A percentile compares a stretch with the other conserved stretches of the same genome.
Evolutionary conservation across 1,140 invertebrate species (phyloP).

Genomic region (Zaprionus nigranus): DNA sequence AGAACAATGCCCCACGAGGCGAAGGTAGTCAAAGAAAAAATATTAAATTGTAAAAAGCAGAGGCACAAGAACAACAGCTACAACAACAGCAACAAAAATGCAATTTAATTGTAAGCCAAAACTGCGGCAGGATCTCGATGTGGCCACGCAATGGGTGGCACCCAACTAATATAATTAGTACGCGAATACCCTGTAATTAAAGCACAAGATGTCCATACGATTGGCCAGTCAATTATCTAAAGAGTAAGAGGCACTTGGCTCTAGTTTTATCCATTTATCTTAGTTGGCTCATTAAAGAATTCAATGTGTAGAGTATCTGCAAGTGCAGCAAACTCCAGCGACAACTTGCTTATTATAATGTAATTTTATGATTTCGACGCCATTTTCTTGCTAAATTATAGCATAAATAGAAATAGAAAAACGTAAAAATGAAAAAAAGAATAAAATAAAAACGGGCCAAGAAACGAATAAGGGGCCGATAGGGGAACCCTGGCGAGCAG

Average conservation of each 20-base stretch:
- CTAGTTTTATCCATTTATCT: not conserved
- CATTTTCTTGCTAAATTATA: slow-evolving; percentile 82
- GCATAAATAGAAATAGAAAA: slow-evolving; percentile 79
- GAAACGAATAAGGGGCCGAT: slow-evolving; percentile 12
- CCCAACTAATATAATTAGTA: slow-evolving; percentile 65
- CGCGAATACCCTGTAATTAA: slow-evolving; percentile 16
- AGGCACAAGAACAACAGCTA: slow-evolving; percentile 12
- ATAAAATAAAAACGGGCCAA: slow-evolving; percentile 56
- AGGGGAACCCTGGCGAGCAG: not conserved
- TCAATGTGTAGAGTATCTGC: slow-evolving; percentile 19
- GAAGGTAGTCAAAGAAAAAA: slow-evolving; percentile 54
- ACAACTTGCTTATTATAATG: slow-evolving; percentile 73
- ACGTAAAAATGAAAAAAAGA: slow-evolving; percentile 19
- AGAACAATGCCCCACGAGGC: slow-evolving; percentile 56
- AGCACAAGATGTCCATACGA: too few relatives aligned
- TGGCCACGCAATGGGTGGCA: slow-evolving; percentile 26
- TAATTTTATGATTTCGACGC: slow-evolving; percentile 80
- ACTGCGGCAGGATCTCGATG: slow-evolving; percentile 22
- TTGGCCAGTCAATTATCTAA: not conserved
- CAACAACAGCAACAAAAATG: slow-evolving; percentile 55
- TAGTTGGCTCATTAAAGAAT: too few relatives aligned
- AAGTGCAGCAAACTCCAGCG: not conserved
- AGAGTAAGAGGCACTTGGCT: not conserved
- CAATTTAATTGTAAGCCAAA: slow-evolving; percentile 65
- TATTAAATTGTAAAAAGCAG: slow-evolving; percentile 75